Evolutionary conservation across 1,140 invertebrate genomes (phyloP), one percentile per base, ranked within the genome.

Genomic region (Aphaenogaster rudis): DNA sequence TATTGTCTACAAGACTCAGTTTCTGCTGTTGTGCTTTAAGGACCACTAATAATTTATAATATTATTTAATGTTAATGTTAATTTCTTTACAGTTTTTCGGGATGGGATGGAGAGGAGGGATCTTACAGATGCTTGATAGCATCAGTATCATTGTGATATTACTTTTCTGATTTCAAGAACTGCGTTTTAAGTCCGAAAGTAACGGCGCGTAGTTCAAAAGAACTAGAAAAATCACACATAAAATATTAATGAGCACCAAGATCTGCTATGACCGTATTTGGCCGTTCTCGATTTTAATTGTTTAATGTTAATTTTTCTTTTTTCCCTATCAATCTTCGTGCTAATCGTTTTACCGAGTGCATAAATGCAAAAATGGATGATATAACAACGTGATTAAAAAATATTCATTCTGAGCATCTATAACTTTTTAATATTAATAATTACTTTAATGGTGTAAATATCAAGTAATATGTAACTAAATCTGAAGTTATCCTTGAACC

Each of bases 401-500:
- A 11, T 9, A 17, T 45, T 61, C 11, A 15, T 61, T 15, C n/a
- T 9, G 7, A 42, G 6, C 3, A 42, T 54, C 33, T 54, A 54
- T 57, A 36, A 13, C 9, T 21, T 57, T 36, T 5, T 74, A 57
- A 57, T 74, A 50, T 74, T 21, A 17, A 57, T 33, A 36, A 63
- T n/a, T 63, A 57, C 11, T 15, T 77, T n/a, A 33, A 54, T 13
- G 36, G 33, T 15, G 33, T 15, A 15, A 54, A n/a, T 69, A 69
- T 21, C 67, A n/a, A 28, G 13, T 2, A 4, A 21, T 48, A 21
- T 48, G 0, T 36, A 28, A 52, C 21, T 28, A 67, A 52, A 54
- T n/a, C 33, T 3, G 13, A 67, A n/a, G 6, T 80, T 80, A 67
- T 52, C 52, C n/a, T 36, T 36, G 52, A 52, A 79, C 28, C 45